Base-by-base conservation (phyloP, 2,888 invertebrate species). In the Tipula lateralis region DNA sequence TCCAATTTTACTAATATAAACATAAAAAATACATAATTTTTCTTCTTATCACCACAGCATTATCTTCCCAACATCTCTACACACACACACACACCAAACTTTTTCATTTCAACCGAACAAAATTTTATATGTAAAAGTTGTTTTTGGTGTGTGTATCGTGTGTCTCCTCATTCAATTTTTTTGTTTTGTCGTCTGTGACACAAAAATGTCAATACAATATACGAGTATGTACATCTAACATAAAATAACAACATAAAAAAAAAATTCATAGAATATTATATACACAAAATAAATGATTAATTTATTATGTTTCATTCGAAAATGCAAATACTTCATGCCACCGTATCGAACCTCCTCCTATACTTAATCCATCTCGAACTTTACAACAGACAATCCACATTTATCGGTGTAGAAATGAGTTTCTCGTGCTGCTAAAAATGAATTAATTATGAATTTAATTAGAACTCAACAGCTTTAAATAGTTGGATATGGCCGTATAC, bases 131-230 rank as follows among this genome's bases (percentile, higher is more conserved):
- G 44, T 50, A 16, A 50, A 50, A 16, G 44, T 24, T 24, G 19
- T 16, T 66, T 24, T 24, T 66, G 24, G 66, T 66, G 4, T 24
- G 66, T 66, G 4, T 24, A 66, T 9, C 66, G 66, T 66, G n/a
- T n/a, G 24, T 50, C 50, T 36, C 12, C 66, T 66, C 66, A 24
- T 66, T 24, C 24, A 24, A 24, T 66, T 66, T 12, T 66, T 66
- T 19, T 13, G 9, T 39, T 66, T 66, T 24, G 24, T 24, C 24
- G 66, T 66, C 66, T 66, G 24, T 66, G 66, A 66, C 66, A 66
- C 66, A 66, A 66, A 66, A 66, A 66, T 66, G 66, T 66, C 66
- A 66, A 66, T 66, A 66, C 66, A 66, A 66, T 66, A 66, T 24
- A n/a, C n/a, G n/a, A n/a, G n/a, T n/a, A 36, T 16, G 16, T 44